Evolutionary conservation across 2,888 invertebrate species (phyloP), one percentile per base, ranked within the genome.

Genomic region (Myathropa florea): DNA sequence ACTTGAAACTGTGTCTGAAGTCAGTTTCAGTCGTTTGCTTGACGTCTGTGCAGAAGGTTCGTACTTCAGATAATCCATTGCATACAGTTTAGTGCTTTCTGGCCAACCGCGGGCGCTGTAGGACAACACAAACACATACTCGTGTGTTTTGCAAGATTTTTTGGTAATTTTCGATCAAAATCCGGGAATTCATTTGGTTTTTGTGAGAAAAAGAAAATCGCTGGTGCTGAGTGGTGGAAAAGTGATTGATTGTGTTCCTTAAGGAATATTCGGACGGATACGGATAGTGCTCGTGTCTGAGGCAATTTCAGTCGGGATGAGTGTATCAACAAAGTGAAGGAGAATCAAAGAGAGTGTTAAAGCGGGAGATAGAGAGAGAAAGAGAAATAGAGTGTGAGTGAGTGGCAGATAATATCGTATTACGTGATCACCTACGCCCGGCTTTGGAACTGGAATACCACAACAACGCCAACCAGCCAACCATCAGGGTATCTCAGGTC

Each of bases 401-500:
- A 59, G 72, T 61, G 26, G 61, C 63, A 77, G 73, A 73, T 70
- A 81, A 82, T 81, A 85, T 82, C 82, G 63, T 85, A 73, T 85
- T 85, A 82, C 85, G 82, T 78, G 85, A 85, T 77, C 82, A 82
- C 82, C 85, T 85, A 85, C 85, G 73, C 85, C 82, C 85, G 85
- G 85, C 82, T 85, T 85, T 82, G 71, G 76, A 81, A 67, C 72
- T 72, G 67, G 71, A 81, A 85, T 82, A 85, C 68, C 81, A 68
- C 72, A 77, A 85, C 65, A 72, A 71, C 61, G 3, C 28, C 12
- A 59, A 61, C 46, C 57, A 64, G 36, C 70, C 63, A 60, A 59
- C 60, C 26, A 33, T 26, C 33, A 36, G 33, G 46, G 75, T 57
- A 79, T 79, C 39, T 76, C n/a, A n/a, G n/a, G 75, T 68, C 61